Evolutionary conservation across 2,888 invertebrate species (phyloP).

Genomic region (Nephrotoma appendiculata): DNA sequence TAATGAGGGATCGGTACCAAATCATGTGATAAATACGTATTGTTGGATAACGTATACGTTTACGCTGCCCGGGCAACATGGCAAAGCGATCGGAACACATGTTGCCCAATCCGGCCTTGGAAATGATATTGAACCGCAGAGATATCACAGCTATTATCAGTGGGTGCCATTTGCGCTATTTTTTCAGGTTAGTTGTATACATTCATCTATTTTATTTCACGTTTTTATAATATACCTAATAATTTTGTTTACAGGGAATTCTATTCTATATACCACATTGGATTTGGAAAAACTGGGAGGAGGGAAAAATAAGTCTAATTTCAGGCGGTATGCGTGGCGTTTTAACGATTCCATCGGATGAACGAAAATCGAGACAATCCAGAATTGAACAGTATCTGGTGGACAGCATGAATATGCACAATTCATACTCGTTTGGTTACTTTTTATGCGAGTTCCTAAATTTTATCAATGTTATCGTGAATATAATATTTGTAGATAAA

Average conservation of each 20-base stretch:
- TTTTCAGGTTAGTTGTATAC: constrained; percentile 48
- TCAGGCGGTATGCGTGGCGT: constrained; percentile 74
- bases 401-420: constrained; percentile 69
- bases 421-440: constrained; percentile 73
- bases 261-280: constrained; percentile 80
- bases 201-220: background rate
- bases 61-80: constrained; percentile 58
- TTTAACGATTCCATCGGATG: constrained; percentile 49
- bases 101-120: constrained; percentile 65
- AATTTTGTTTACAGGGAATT: constrained; percentile 44
- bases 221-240: background rate
- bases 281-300: constrained; percentile 90
- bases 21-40: constrained; percentile 74
- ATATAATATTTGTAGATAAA: constrained; percentile 75
- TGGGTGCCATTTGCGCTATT: constrained; percentile 89
- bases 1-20: constrained; percentile 62
- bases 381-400: constrained; percentile 68
- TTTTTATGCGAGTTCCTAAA: constrained; percentile 75
- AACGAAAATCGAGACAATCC: constrained; percentile 55
- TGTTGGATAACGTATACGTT: constrained; percentile 88
- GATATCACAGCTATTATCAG: constrained; percentile 79
- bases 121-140: constrained; percentile 53
- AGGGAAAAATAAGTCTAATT: constrained; percentile 75
- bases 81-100: constrained; percentile 44
- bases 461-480: constrained; percentile 66